Base-by-base conservation (phyloP, 1,140 invertebrate species). In the Bombus breviceps region DNA sequence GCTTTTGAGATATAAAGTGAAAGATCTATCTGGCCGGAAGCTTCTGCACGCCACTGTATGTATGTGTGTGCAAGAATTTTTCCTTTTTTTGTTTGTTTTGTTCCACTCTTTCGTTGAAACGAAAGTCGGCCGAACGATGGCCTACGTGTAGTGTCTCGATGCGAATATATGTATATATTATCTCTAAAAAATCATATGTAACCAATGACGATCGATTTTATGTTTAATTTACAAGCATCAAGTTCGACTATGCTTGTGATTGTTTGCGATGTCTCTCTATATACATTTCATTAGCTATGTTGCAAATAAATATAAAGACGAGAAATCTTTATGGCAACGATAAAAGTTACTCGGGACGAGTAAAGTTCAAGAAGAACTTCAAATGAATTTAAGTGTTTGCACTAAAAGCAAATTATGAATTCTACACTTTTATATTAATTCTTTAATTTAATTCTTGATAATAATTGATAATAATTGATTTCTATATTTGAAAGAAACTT, bases 121-220 rank as follows among this genome's bases (percentile, higher is more conserved):
- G 82, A 75, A 84, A 71, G 15, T 3, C 5, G 57, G 28, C 53
- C 39, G 22, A 47, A 43, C 22, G 12, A 74, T 81, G 47, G 15
- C 22, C 32, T 73, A 28, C 28, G 15, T 43, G 34, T 84, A 66
- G 13, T 69, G n/a, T 71, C 9, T 78, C n/a, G 82, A 84, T 84
- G 59, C 75, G 32, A 71, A 84, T 71, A 78, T 79, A 84, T 69
- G 75, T 84, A 78, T 83, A 83, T 83, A 71, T 78, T 84, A 78
- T 22, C 12, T 25, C 57, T 79, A 79, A 43, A 41, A 84, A 84
- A 84, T 79, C 53, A 84, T 71, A 77, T 32, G n/a, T 53, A 53
- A 57, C 64, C 37, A 53, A 78, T 43, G 25, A 76, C n/a, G 68
- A 76, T 83, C 18, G 47, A 76, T 69, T 69, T 68, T 53, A 83